These are phyloP conservation scores for Orchestes rusci DNA, from an alignment of 2,888 invertebrate genomes.

Conservation along the genomic window DNA sequence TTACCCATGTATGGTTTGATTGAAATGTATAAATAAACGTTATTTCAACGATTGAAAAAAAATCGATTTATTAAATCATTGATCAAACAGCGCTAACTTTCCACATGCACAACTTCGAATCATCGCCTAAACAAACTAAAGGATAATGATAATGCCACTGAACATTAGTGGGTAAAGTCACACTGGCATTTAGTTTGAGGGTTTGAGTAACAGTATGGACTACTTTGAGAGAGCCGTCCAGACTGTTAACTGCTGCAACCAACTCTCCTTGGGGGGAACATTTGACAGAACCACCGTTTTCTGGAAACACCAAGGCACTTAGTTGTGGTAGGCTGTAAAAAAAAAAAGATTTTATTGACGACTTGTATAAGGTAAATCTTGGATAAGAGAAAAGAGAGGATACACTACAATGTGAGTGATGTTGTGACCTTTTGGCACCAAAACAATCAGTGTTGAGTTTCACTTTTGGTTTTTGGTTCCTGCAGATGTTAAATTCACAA, in stretches of 20 bases:
- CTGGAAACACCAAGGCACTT: conserved; percentile 53
- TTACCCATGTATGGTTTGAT: too few relatives aligned
- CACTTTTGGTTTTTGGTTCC: too few relatives aligned
- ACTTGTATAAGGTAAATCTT: too few relatives aligned
- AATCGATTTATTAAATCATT: not conserved
- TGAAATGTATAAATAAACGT: too few relatives aligned
- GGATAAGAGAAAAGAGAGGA: too few relatives aligned
- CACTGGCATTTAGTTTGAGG: conserved; percentile 48
- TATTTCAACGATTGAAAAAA: not conserved
- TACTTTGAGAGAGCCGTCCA: conserved; percentile 60
- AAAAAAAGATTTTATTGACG: conserved; percentile 22
- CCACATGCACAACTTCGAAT: conserved; percentile 56
- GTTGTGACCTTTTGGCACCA: too few relatives aligned
- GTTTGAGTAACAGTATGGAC: conserved; percentile 52
- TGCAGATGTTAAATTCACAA: too few relatives aligned
- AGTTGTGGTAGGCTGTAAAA: conserved; percentile 52
- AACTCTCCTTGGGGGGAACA: conserved; percentile 59
- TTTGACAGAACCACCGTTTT: conserved; percentile 54
- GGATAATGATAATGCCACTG: conserved; percentile 59
- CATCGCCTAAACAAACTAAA: conserved; percentile 53
- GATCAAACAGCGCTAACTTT: conserved; percentile 33
- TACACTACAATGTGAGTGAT: too few relatives aligned
- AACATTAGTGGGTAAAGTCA: conserved; percentile 52
- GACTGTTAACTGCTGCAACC: conserved; percentile 59
- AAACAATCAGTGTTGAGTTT: too few relatives aligned